A percentile compares a stretch with the other conserved stretches of the same genome.
Evolutionary conservation across 2,797 vertebrate species (phyloP).

Genomic region (Apodemus agrarius): DNA sequence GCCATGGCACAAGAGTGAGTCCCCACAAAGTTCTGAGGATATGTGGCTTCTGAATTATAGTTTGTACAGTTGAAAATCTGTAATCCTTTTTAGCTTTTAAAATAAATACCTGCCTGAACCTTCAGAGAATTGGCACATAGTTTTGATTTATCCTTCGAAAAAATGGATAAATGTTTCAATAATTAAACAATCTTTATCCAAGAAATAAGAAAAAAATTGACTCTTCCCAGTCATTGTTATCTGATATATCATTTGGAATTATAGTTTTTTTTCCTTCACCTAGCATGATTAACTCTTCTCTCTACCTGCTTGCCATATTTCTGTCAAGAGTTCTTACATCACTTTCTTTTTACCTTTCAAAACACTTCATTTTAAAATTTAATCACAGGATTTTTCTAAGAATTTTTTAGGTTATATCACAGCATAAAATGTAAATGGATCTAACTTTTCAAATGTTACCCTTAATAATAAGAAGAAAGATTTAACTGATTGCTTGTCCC

Average conservation of each 20-base stretch:
- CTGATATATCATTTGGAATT: slow-evolving; percentile 73
- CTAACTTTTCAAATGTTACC: slow-evolving; percentile 68
- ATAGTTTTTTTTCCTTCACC: slow-evolving; percentile 71
- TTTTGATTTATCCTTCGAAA: slow-evolving; percentile 85
- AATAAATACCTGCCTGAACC: slow-evolving; percentile 76
- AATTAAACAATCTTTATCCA: slow-evolving; percentile 82
- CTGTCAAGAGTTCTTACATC: slow-evolving; percentile 85
- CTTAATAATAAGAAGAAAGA: slow-evolving; percentile 77
- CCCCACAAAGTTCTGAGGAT: slow-evolving; percentile 48
- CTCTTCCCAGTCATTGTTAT: slow-evolving; percentile 81
- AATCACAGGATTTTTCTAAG: slow-evolving; percentile 76
- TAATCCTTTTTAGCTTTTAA: slow-evolving; percentile 79
- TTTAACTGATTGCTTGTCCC: slow-evolving; percentile 70
- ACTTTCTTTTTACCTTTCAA: slow-evolving; percentile 79
- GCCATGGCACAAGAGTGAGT: slow-evolving; percentile 47
- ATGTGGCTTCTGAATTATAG: background rate
- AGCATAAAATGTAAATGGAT: slow-evolving; percentile 76
- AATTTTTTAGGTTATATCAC: slow-evolving; percentile 74
- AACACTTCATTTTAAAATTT: slow-evolving; percentile 87
- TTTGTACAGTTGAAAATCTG: slow-evolving; percentile 57
- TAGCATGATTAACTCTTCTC: slow-evolving; percentile 80
- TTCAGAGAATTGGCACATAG: slow-evolving; percentile 69
- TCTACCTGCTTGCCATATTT: slow-evolving; percentile 82
- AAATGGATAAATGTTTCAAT: slow-evolving; percentile 85
- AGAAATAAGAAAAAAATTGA: slow-evolving; percentile 84